phyloP scores from a whole-genome alignment of 2,797 vertebrate species.

The Hypotaenidia okinawae region DNA sequence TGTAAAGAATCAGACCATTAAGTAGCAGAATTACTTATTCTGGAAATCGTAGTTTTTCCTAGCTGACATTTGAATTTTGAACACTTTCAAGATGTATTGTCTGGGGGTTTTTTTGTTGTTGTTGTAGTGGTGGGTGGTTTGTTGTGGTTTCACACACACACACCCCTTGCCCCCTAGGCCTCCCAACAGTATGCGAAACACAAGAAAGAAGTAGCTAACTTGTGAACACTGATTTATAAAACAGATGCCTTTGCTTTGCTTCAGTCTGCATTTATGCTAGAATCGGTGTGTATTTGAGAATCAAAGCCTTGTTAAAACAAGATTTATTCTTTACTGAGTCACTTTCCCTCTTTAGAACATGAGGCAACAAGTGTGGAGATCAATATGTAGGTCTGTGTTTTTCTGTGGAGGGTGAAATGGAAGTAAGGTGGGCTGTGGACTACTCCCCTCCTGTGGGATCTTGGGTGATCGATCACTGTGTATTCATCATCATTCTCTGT shows the following conservation, averaged over 20 bases:
- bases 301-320: not conserved
- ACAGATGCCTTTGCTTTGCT: not conserved
- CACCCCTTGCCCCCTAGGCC: no score
- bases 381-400: not conserved
- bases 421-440: no score
- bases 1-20: not conserved
- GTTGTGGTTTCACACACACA: no score
- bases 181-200: not conserved
- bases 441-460: not conserved
- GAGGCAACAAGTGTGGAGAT: not conserved
- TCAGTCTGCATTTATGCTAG: not conserved
- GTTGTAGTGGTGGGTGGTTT: not conserved
- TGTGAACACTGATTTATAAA: not conserved
- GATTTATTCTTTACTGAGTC: not conserved
- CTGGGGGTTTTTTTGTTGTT: not conserved
- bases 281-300: not conserved
- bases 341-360: not conserved
- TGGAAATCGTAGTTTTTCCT: not conserved
- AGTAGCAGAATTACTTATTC: conserved; percentile 2
- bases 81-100: not conserved
- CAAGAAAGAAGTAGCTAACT: not conserved
- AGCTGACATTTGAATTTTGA: not conserved
- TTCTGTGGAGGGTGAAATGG: not conserved
- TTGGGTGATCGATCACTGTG: not conserved
- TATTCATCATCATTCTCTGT: conserved; percentile 29